Evolutionary conservation across 2,888 invertebrate species (phyloP).

Genomic region (Mesoligia furuncula): DNA sequence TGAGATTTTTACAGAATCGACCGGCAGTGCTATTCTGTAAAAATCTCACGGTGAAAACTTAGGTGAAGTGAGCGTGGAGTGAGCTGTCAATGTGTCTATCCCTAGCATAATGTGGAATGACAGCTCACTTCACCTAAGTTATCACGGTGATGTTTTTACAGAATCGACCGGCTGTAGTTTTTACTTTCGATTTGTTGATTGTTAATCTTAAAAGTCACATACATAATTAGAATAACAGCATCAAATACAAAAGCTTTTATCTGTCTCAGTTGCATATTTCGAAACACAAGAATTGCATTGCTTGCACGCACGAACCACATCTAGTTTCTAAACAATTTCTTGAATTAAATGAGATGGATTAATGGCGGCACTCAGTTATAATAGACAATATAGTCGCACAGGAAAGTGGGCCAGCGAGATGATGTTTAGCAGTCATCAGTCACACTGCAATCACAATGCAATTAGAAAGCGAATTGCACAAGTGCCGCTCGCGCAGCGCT

Average conservation of each 20-base stretch:
- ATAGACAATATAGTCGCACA: constrained; percentile 72
- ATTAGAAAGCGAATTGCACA: constrained; percentile 90
- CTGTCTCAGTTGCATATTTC: constrained; percentile 4
- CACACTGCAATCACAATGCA: constrained; percentile 87
- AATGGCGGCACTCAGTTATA: constrained; percentile 62
- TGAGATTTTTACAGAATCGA: too few relatives aligned
- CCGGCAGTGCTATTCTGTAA: too few relatives aligned
- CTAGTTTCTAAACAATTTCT: constrained; percentile 62
- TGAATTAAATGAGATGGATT: constrained; percentile 57
- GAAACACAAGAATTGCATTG: constrained; percentile 25
- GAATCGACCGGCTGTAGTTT: too few relatives aligned
- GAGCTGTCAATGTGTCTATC: too few relatives aligned
- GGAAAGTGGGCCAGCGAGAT: constrained; percentile 84
- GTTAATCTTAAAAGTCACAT: too few relatives aligned
- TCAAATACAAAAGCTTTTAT: constrained; percentile 2
- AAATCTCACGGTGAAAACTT: too few relatives aligned
- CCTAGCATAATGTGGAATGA: too few relatives aligned
- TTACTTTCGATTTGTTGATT: background rate
- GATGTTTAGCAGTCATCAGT: constrained; percentile 81
- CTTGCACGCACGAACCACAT: constrained; percentile 38
- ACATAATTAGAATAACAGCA: background rate
- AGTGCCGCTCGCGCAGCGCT: constrained; percentile 76
- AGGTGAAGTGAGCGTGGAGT: too few relatives aligned
- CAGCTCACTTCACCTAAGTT: too few relatives aligned
- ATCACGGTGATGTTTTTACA: too few relatives aligned